Percentiles rank a stretch among this genome's conserved stretches.
Evolutionary conservation across 1,140 invertebrate genomes (phyloP).

Genomic region (Luehdorfia chinensis): DNA sequence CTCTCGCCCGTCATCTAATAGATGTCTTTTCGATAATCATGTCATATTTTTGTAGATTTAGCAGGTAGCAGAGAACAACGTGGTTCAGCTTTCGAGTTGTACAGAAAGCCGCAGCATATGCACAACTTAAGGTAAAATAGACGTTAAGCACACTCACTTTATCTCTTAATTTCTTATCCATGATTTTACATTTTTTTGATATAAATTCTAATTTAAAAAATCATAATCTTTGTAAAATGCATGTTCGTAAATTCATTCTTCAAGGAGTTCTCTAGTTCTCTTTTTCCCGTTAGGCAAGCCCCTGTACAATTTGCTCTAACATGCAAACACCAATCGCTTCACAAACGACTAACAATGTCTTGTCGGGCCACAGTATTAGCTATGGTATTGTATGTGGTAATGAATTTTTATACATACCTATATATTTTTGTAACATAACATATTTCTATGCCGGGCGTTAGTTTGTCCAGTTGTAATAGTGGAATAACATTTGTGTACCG

Average conservation of each 20-base stretch:
- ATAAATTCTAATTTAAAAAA: not conserved
- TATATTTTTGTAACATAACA: constrained; percentile 71
- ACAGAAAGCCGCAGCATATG: constrained; percentile 91
- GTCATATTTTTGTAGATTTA: constrained; percentile 81
- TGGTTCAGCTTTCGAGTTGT: constrained; percentile 96
- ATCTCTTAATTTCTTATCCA: constrained; percentile 3
- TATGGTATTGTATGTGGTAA: constrained; percentile 73
- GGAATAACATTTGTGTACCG: constrained; percentile 29
- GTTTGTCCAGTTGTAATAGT: constrained; percentile 44
- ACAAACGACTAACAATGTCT: constrained; percentile 76
- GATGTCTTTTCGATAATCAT: too few relatives aligned
- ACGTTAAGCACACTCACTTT: constrained; percentile 1
- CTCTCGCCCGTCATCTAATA: too few relatives aligned
- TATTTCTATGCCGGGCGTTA: constrained; percentile 56
- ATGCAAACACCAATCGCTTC: constrained; percentile 79
- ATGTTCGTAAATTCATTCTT: constrained; percentile 36
- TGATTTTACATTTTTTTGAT: too few relatives aligned
- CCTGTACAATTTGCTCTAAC: constrained; percentile 77
- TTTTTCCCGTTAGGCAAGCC: constrained; percentile 25
- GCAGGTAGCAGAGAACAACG: constrained; percentile 92
- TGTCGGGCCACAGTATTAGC: constrained; percentile 66
- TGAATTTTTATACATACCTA: constrained; percentile 51
- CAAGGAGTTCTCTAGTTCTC: constrained; percentile 11
- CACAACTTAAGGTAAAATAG: constrained; percentile 84
- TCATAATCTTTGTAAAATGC: constrained; percentile 28